These are phyloP conservation scores for Athene noctua DNA, from an alignment of 2,113 vertebrate genomes.

Conservation along the genomic window DNA sequence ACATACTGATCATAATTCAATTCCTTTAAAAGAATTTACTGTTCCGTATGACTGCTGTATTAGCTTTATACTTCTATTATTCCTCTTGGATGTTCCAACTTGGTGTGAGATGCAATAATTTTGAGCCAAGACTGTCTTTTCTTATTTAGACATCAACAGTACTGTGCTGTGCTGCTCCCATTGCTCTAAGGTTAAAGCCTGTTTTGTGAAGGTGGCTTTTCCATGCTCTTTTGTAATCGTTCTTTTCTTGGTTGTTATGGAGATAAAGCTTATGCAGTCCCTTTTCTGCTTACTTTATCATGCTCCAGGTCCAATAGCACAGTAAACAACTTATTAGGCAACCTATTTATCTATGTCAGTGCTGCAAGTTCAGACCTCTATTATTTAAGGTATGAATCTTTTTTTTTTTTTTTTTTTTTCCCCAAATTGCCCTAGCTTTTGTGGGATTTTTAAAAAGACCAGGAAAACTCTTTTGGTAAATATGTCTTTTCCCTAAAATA, in stretches of 20 bases:
- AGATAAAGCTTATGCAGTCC: slow-evolving; percentile 56
- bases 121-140: slow-evolving; percentile 7
- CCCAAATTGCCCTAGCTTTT: background rate
- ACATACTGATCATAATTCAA: background rate
- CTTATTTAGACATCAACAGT: slow-evolving; percentile 57
- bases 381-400: slow-evolving; percentile 75
- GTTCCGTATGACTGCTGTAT: background rate
- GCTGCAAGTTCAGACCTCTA: slow-evolving; percentile 73
- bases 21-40: slow-evolving; percentile 1
- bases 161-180: slow-evolving; percentile 22
- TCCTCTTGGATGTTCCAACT: background rate
- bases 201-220: slow-evolving; percentile 59
- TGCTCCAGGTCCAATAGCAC: slow-evolving; percentile 71
- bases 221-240: slow-evolving; percentile 50
- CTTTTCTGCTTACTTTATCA: slow-evolving; percentile 59
- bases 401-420: background rate
- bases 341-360: slow-evolving; percentile 80
- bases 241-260: slow-evolving; percentile 72
- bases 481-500: background rate
- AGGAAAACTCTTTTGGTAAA: background rate
- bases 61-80: background rate
- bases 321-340: slow-evolving; percentile 81
- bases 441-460: background rate
- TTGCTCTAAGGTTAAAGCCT: slow-evolving; percentile 59
- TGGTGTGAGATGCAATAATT: background rate